Evolutionary conservation across 2,888 invertebrate genomes (phyloP), one percentile per base, ranked within the genome.

Genomic region (Brenthis daphne): DNA sequence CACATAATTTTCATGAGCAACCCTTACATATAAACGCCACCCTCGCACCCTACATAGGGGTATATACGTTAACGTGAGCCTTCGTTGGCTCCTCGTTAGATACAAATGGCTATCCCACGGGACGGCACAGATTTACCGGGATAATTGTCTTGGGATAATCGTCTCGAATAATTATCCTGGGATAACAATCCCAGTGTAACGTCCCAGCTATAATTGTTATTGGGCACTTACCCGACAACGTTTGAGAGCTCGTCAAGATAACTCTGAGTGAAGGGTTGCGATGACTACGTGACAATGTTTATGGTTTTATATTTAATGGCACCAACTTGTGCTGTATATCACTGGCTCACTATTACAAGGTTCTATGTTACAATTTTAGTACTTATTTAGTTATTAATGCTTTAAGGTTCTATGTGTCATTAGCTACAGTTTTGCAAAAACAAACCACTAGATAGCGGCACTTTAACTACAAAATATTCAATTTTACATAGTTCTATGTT

Each of bases 81-180:
- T 75, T 73, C 78, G 81, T 84, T 86, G 81, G 78, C 87, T 86
- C 83, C 83, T 87, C 89, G 89, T 88, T 86, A 88, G 85, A 78
- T 80, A 70, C 69, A 70, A 73, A 73, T 71, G 65, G 73, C 64
- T 60, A 66, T 63, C 70, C 70, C 74, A 69, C 64, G 72, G 73
- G 72, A 70, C 68, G 68, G 72, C 75, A 73, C 74, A 74, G 74
- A 75, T 75, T 74, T 73, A 68, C 71, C 71, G 67, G 69, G 72
- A 65, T 68, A 72, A 73, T 70, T 68, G 70, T 65, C 53, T 65
- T 55, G 65, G 67, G 68, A 72, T 72, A 74, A 73, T 57, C 57
- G 57, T 58, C 58, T 58, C 58, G 58, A 58, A 58, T 58, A 60
- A 60, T 73, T 73, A 71, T 71, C 67, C 67, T 58, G 69, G 65